Conservation (phyloP, 2,888 invertebrate genomes). For the Harpalus rubripes region DNA sequence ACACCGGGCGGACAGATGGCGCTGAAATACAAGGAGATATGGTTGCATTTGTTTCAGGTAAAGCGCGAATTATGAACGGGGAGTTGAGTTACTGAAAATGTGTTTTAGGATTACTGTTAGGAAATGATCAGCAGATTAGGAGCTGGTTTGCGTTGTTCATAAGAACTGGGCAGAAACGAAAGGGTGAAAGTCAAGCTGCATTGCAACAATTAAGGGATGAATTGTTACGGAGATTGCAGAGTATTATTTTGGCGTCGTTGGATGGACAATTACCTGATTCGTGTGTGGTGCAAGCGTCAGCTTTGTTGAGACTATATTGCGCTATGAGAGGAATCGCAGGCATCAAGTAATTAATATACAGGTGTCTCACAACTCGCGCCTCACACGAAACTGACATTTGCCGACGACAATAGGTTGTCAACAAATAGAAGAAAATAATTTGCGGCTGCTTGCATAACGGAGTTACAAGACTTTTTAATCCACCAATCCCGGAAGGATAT, state of each 20-base stretch:
- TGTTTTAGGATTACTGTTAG: constrained; percentile 83
- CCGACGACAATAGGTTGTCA: too few species aligned
- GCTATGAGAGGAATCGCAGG: constrained; percentile 95
- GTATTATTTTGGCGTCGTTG: constrained; percentile 82
- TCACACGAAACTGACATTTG: too few species aligned
- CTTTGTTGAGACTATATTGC: constrained; percentile 92
- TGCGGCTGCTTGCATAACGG: too few species aligned
- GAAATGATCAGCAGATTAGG: constrained; percentile 92
- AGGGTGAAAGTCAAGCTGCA: constrained; percentile 87
- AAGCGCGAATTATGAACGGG: not conserved
- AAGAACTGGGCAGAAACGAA: constrained; percentile 91
- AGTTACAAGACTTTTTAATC: too few species aligned
- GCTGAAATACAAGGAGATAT: constrained; percentile 75
- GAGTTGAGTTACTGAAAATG: not conserved
- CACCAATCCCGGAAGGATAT: too few species aligned
- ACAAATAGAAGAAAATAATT: too few species aligned
- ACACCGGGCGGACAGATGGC: constrained; percentile 73
- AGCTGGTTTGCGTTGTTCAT: constrained; percentile 97
- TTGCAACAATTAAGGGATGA: constrained; percentile 87
- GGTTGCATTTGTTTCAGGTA: constrained; percentile 86
- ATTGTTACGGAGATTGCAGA: constrained; percentile 85
- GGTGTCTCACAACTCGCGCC: too few species aligned
- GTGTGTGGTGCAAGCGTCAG: constrained; percentile 91
- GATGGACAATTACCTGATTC: constrained; percentile 82
- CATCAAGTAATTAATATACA: constrained; percentile 82